Base-by-base conservation (phyloP, 2,888 invertebrate genomes). In the Xanthia togata region DNA sequence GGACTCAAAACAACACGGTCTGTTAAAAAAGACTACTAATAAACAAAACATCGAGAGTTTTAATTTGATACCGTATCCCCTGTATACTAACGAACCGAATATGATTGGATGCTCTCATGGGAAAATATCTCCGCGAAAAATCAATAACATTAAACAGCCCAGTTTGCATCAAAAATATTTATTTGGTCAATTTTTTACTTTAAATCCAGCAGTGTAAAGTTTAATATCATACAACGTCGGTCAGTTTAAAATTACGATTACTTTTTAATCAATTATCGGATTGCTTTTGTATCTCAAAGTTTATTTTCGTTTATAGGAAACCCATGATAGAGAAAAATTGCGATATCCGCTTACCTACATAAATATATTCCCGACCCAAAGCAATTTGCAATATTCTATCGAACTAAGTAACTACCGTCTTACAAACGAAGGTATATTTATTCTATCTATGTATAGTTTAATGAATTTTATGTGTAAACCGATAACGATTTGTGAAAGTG, bases 321-420 rank as follows among this genome's bases (percentile, higher is more conserved):
- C 41, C 26, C 14, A 44, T 59, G 23, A 55, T 26, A 55, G 23
- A 60, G 17, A 31, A 60, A 57, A 64, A 38, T 0, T 41, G n/a
- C 55, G 23, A 82, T 64, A 31, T 47, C 67, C n/a, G 41, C 20
- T 53, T 70, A 53, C 69, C 47, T 47, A 47, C 31, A 41, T 78
- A 57, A 63, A 68, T 31, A 69, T 69, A 72, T 68, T 3, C 50
- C 41, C 12, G n/a, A 69, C 20, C 62, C 70, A 17, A 70, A 84
- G 44, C 65, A 60, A 72, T 84, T 76, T 74, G 23, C 47, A 75
- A 70, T 80, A 70, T 76, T 70, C 55, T 35, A 62, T 62, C n/a
- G 2, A 47, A 35, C 12, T 26, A 59, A 53, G 57, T 70, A 70
- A 68, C 20, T n/a, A 50, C 35, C n/a, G 9, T n/a, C 3, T 55